Conservation (phyloP, 2,797 vertebrate genomes). For the Numenius phaeopus region DNA sequence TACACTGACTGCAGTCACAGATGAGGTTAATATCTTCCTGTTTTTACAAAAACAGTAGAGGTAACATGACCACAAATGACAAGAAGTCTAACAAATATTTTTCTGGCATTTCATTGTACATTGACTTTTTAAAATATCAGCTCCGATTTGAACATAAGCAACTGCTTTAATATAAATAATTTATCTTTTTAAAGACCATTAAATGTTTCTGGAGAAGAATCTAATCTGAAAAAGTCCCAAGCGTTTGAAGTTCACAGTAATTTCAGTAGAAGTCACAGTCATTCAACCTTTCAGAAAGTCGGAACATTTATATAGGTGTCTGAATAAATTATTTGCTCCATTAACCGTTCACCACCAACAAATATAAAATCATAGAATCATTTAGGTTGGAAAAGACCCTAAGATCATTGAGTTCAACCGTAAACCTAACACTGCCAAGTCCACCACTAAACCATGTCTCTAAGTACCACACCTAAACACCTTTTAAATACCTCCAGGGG, state of each 20-base stretch:
- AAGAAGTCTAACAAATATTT: constrained; percentile 35
- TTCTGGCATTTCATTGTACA: background rate
- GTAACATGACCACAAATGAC: constrained; percentile 1
- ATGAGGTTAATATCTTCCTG: constrained; percentile 15
- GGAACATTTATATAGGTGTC: background rate
- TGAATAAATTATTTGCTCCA: background rate
- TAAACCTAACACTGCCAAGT: background rate
- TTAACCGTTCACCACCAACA: background rate
- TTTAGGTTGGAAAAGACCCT: background rate
- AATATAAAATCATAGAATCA: background rate
- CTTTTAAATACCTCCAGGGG: background rate
- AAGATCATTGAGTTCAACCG: background rate
- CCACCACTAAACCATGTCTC: background rate
- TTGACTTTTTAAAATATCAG: constrained; percentile 30
- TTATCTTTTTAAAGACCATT: background rate
- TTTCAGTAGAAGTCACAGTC: background rate
- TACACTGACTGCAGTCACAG: background rate
- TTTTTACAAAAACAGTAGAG: background rate
- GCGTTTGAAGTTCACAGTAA: background rate
- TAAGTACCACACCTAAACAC: accelerated
- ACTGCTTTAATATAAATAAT: background rate
- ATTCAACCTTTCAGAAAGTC: background rate
- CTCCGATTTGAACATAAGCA: background rate
- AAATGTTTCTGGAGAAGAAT: background rate
- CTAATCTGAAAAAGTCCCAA: background rate